These are phyloP conservation scores for Colossoma macropomum DNA, from an alignment of 2,113 vertebrate genomes.

Conservation along the genomic window DNA sequence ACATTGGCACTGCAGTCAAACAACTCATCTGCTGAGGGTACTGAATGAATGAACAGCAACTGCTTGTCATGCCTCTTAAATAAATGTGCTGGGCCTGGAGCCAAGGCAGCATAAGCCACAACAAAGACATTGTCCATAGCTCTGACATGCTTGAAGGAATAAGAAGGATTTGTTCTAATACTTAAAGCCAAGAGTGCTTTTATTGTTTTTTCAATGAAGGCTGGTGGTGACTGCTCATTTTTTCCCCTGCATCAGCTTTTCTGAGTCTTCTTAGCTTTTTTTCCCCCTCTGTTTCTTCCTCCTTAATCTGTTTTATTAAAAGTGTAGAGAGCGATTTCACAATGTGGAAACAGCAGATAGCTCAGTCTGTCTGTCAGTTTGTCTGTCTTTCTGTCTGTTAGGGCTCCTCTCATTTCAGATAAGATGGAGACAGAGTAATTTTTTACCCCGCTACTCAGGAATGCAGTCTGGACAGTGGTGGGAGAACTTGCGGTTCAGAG, in stretches of 20 bases:
- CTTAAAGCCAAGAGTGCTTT: slow-evolving; percentile 49
- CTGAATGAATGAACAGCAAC: slow-evolving; percentile 57
- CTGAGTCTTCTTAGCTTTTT: slow-evolving; percentile 45
- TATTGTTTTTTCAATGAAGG: slow-evolving; percentile 43
- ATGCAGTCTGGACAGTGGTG: slow-evolving; percentile 21
- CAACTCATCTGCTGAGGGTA: slow-evolving; percentile 35
- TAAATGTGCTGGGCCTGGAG: slow-evolving; percentile 51
- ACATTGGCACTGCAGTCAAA: slow-evolving; percentile 22
- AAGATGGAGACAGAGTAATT: slow-evolving; percentile 66
- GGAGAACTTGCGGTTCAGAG: background rate
- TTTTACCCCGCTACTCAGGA: slow-evolving; percentile 7
- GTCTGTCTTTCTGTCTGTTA: slow-evolving; percentile 77
- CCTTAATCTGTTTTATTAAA: slow-evolving; percentile 60
- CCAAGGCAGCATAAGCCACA: slow-evolving; percentile 58
- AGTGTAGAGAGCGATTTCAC: slow-evolving; percentile 64
- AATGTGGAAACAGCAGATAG: slow-evolving; percentile 66
- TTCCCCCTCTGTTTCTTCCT: slow-evolving; percentile 6
- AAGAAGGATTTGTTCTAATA: slow-evolving; percentile 61
- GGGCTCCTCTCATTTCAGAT: slow-evolving; percentile 78
- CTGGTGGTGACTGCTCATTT: slow-evolving; percentile 49
- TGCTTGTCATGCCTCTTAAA: slow-evolving; percentile 57
- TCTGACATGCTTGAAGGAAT: slow-evolving; percentile 59
- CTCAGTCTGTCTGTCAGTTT: slow-evolving; percentile 75
- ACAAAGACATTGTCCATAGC: slow-evolving; percentile 59
- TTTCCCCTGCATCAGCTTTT: slow-evolving; percentile 52